These are phyloP conservation scores for Brachionus rubens DNA, from an alignment of 1,140 invertebrate genomes.

Conservation along the genomic window DNA sequence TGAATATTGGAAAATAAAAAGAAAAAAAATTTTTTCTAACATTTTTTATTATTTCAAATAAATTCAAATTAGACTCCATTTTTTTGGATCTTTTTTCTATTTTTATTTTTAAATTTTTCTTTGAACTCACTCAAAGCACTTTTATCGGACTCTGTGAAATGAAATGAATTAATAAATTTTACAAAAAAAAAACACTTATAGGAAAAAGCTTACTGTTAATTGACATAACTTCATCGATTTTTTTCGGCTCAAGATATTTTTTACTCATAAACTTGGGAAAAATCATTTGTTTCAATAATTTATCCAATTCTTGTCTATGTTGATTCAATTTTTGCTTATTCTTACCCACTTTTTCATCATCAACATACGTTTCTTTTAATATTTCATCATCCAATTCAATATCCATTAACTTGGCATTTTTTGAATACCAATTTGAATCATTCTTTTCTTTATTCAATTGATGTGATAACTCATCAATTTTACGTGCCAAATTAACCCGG, in stretches of 20 bases:
- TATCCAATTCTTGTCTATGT: conserved; percentile 8
- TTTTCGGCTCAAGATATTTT: conserved; percentile 31
- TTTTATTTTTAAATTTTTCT: not conserved
- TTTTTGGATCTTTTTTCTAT: not conserved
- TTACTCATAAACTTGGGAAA: conserved; percentile 22
- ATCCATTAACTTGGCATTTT: conserved; percentile 79
- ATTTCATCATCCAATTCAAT: conserved; percentile 72
- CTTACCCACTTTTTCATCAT: conserved; percentile 13
- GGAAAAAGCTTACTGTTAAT: conserved; percentile 5
- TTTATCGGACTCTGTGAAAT: not conserved
- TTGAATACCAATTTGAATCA: conserved; percentile 76
- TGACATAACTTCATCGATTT: not conserved
- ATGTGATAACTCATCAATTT: conserved; percentile 74
- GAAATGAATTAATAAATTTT: no score
- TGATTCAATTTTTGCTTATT: conserved; percentile 4
- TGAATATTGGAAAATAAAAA: no score
- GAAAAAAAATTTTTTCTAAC: no score
- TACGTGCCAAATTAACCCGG: conserved; percentile 65
- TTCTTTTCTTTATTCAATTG: conserved; percentile 67
- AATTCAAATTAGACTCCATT: no score
- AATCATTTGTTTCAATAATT: conserved; percentile 22
- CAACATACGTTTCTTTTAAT: conserved; percentile 39
- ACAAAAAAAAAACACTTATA: not conserved
- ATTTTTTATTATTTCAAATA: no score
- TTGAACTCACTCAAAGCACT: not conserved